These are phyloP conservation scores for Ptychoptera contaminata DNA, from an alignment of 2,888 invertebrate genomes.

Conservation along the genomic window DNA sequence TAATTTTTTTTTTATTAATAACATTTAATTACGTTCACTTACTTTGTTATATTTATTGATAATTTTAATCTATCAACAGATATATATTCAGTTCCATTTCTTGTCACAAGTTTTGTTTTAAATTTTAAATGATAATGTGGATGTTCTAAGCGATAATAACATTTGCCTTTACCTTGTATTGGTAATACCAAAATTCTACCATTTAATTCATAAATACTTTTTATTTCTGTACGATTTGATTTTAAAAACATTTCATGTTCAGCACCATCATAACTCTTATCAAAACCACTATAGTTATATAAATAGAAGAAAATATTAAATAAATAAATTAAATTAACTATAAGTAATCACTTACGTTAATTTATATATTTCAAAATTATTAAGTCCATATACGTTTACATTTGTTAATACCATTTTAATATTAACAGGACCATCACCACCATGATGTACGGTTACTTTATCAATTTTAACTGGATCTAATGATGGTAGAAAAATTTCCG, in stretches of 20 bases:
- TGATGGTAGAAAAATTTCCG: conserved; percentile 17
- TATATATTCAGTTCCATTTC: neutral
- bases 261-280: conserved; percentile 8
- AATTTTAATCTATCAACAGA: neutral
- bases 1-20: conserved; percentile 3
- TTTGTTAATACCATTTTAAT: conserved; percentile 22
- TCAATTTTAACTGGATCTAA: conserved; percentile 24
- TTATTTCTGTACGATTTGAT: conserved; percentile 15
- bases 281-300: conserved; percentile 20
- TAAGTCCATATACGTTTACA: conserved; percentile 19
- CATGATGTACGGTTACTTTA: conserved; percentile 17
- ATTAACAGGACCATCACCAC: conserved; percentile 22
- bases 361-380: conserved; percentile 10
- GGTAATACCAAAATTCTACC: conserved; percentile 20
- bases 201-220: conserved; percentile 14
- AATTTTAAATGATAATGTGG: too few relatives aligned
- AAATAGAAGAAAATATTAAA: neutral
- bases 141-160: conserved; percentile 1
- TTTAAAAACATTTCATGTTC: conserved; percentile 14
- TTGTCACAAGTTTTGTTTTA: too few relatives aligned
- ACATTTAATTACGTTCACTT: neutral
- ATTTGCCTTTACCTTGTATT: conserved; percentile 17
- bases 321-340: too few relatives aligned
- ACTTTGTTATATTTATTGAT: too few relatives aligned
- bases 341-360: conserved; percentile 15